Evolutionary conservation across 2,888 invertebrate genomes (phyloP).

Genomic region (Linyphia triangularis): DNA sequence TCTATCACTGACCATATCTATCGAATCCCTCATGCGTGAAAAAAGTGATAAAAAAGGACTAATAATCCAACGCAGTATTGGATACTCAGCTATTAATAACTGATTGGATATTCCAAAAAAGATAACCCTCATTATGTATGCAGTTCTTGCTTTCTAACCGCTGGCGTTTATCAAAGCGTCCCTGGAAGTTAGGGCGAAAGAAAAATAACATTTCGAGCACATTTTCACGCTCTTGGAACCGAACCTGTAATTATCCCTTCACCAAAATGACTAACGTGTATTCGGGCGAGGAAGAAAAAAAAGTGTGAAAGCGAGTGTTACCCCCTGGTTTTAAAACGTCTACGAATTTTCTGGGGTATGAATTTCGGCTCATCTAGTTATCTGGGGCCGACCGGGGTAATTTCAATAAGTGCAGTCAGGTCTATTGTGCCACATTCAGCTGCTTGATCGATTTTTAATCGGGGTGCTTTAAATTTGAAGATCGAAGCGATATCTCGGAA

Average conservation of each 20-base stretch:
- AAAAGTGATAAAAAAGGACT: slow-evolving; percentile 17
- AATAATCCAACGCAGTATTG: slow-evolving; percentile 39
- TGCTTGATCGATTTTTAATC: neutral
- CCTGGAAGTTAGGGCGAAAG: neutral
- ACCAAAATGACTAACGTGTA: slow-evolving; percentile 28
- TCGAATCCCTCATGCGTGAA: slow-evolving; percentile 25
- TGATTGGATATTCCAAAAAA: slow-evolving; percentile 61
- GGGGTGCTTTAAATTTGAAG: neutral
- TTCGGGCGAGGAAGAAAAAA: neutral
- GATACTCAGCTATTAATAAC: slow-evolving; percentile 46
- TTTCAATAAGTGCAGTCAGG: neutral
- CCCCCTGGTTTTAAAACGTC: neutral
- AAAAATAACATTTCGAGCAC: slow-evolving; percentile 7
- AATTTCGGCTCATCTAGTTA: neutral
- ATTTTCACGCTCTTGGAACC: slow-evolving; percentile 53
- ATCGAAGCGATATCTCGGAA: neutral
- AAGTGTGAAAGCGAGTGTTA: neutral
- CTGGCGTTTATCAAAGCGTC: slow-evolving; percentile 18
- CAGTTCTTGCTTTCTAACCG: slow-evolving; percentile 52
- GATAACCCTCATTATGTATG: slow-evolving; percentile 52
- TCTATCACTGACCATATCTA: slow-evolving; percentile 31
- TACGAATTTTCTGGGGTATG: neutral
- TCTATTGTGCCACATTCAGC: neutral
- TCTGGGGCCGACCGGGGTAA: neutral
- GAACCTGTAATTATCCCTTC: slow-evolving; percentile 62